phyloP scores from a whole-genome alignment of 2,113 vertebrate genomes.

The Zeus faber region DNA sequence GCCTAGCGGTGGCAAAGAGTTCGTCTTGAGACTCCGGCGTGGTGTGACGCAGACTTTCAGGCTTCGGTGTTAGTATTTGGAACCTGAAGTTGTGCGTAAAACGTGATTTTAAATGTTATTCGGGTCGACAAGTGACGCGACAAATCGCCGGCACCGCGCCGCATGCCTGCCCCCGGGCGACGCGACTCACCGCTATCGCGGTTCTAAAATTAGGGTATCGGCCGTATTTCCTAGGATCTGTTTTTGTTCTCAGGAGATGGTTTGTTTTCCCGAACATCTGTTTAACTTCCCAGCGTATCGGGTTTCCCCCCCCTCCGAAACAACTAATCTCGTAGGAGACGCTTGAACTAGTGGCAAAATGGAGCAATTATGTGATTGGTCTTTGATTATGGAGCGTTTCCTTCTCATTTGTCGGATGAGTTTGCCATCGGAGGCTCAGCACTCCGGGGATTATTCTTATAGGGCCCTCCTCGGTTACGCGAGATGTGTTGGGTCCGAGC shows the following conservation, averaged over 20 bases:
- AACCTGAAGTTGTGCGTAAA: too few relatives aligned
- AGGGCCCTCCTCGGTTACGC: constrained; percentile 23
- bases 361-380: constrained; percentile 75
- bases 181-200: constrained; percentile 5
- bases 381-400: constrained; percentile 72
- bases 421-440: constrained; percentile 56
- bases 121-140: too few relatives aligned
- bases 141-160: too few relatives aligned
- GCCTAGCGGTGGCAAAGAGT: too few relatives aligned
- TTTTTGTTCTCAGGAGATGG: constrained; percentile 47
- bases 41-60: too few relatives aligned
- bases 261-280: constrained; percentile 72
- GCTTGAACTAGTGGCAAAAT: constrained; percentile 71
- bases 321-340: constrained; percentile 66
- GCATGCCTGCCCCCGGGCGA: too few relatives aligned
- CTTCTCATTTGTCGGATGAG: constrained; percentile 64
- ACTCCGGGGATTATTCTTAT: constrained; percentile 55
- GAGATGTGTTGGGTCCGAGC: constrained; percentile 16
- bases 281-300: constrained; percentile 73
- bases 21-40: too few relatives aligned
- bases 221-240: constrained; percentile 42
- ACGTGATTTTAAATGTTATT: too few relatives aligned
- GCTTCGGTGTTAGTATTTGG: too few relatives aligned
- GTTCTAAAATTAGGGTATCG: constrained; percentile 62
- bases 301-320: constrained; percentile 64